Evolutionary conservation across 1,140 invertebrate genomes (phyloP), one percentile per base, ranked within the genome.

Genomic region (Stenopsyche tienmushanensis): DNA sequence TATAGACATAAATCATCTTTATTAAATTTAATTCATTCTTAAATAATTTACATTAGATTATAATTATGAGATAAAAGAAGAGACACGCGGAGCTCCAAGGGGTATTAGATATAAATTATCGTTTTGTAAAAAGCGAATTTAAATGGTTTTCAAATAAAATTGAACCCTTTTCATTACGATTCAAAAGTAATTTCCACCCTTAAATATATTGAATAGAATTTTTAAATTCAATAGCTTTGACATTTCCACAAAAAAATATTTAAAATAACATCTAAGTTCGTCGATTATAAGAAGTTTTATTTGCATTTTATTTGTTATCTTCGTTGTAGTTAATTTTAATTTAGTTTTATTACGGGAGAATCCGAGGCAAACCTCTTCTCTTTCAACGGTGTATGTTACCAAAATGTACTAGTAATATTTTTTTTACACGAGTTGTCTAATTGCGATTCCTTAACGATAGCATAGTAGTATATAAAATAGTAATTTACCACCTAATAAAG

Each of bases 301-400:
- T 34, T 34, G n/a, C n/a, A 7, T 34, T 34, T 7, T 34, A 13
- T 7, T 34, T 7, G 13, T 34, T 34, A 34, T 5, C 13, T 13
- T 34, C 5, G 47, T 50, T 10, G n/a, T 18, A 57, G 8, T 21
- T 18, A 42, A 42, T 15, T 21, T n/a, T 42, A 57, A 42, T 21
- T 57, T 42, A 57, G n/a, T 20, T 57, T 41, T 24, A 57, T 39
- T 57, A 57, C 21, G 15, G 20, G 54, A 59, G 63, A 58, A 54
- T 65, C 39, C 25, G 67, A 69, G 67, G 17, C 15, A 20, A 39
- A 15, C 18, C 58, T 69, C 67, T 54, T 62, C 66, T 53, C 39
- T 45, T 53, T 44, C 67, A 55, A 69, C 67, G 67, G 67, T 69
- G 63, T 54, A 64, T 42, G 63, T 65, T 69, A 65, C 63, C 67